Conservation (phyloP, 2,113 vertebrate species). For the Edolisoma coerulescens region DNA sequence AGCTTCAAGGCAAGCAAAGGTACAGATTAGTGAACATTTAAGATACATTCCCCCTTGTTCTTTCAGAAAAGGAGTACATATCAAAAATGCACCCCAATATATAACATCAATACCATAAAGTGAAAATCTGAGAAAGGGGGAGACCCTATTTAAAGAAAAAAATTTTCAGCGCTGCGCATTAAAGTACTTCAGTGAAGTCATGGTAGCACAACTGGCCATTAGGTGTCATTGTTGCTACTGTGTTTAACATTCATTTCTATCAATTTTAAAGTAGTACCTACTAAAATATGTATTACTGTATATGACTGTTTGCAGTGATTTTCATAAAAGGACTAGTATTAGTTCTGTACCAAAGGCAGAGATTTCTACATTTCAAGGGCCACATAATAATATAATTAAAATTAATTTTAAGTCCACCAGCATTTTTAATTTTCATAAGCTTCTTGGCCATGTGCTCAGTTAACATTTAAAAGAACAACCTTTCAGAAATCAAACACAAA, state of each 20-base stretch:
- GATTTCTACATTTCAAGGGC: not conserved
- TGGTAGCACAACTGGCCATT: not conserved
- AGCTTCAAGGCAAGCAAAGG: not conserved
- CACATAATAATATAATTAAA: not conserved
- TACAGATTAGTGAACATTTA: not conserved
- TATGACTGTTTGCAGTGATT: not conserved
- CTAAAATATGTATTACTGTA: not conserved
- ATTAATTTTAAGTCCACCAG: not conserved
- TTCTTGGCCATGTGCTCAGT: not conserved
- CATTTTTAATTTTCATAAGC: not conserved
- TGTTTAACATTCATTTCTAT: not conserved
- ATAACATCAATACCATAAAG: not conserved
- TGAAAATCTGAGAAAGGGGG: not conserved
- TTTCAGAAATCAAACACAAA: not conserved
- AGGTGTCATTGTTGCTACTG: conserved; percentile 27
- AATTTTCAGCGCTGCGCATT: accelerated
- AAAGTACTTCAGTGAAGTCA: not conserved
- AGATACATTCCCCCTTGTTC: not conserved
- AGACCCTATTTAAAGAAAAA: not conserved
- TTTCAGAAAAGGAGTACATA: not conserved
- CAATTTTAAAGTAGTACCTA: not conserved
- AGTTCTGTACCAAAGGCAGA: not conserved
- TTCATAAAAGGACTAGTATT: not conserved
- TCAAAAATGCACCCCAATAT: not conserved
- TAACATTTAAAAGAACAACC: not conserved